Evolutionary conservation across 2,113 vertebrate species (phyloP).

Genomic region (Varanus salvator): DNA sequence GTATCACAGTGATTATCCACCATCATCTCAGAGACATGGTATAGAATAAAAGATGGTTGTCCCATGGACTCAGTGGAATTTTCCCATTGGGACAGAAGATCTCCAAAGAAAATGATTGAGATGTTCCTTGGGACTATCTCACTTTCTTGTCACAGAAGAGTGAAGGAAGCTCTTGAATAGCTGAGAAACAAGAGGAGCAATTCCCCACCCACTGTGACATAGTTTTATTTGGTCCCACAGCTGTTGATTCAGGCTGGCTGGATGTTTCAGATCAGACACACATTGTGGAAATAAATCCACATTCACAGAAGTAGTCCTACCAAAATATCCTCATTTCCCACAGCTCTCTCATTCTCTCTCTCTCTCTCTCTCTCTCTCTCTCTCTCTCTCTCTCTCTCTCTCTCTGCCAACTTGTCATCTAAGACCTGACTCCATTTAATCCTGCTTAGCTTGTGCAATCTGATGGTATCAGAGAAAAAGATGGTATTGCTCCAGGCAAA

Average conservation of each 20-base stretch:
- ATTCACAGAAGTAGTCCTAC: not conserved
- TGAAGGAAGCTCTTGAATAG: not conserved
- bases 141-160: not conserved
- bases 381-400: not conserved
- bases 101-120: not conserved
- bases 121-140: not conserved
- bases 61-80: not conserved
- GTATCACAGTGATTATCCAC: not conserved
- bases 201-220: not conserved
- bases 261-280: not conserved
- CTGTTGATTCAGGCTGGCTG: not conserved
- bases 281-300: not conserved
- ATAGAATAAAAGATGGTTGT: not conserved
- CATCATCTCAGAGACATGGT: not conserved
- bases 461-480: not conserved
- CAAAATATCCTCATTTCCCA: constrained; percentile 26
- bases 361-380: not conserved
- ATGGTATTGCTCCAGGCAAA: constrained; percentile 10
- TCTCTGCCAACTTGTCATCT: not conserved
- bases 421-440: constrained; percentile 22
- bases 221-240: not conserved
- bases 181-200: not conserved
- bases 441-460: constrained; percentile 17
- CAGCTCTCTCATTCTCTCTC: not conserved
- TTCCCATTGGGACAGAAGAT: not conserved